Evolutionary conservation across 1,140 invertebrate species (phyloP).

Genomic region (Sarcophaga bullata): DNA sequence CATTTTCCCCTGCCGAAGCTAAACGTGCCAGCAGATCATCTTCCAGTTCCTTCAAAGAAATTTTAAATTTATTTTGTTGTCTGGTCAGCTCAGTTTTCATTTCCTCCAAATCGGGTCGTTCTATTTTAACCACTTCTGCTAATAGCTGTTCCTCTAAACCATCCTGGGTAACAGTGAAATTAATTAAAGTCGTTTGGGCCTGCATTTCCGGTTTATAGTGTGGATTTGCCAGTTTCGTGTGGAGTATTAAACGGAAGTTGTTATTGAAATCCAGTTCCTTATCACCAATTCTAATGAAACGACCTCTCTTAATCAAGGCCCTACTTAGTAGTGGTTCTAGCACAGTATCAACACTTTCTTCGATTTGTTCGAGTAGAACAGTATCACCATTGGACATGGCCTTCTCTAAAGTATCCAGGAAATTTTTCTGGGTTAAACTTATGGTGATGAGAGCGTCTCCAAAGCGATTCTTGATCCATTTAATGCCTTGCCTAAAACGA

Average conservation of each 20-base stretch:
- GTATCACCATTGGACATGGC: slow-evolving; percentile 80
- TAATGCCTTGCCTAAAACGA: slow-evolving; percentile 80
- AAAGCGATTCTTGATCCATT: slow-evolving; percentile 94
- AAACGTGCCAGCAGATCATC: slow-evolving; percentile 87
- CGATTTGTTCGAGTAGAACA: slow-evolving; percentile 91
- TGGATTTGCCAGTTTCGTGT: slow-evolving; percentile 94
- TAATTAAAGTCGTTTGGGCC: slow-evolving; percentile 94
- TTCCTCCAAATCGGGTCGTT: slow-evolving; percentile 90
- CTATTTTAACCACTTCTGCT: slow-evolving; percentile 93
- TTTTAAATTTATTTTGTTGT: slow-evolving; percentile 96
- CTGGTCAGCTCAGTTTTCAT: slow-evolving; percentile 82
- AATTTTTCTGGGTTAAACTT: slow-evolving; percentile 83
- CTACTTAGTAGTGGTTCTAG: slow-evolving; percentile 89
- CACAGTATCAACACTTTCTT: slow-evolving; percentile 89
- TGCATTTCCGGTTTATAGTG: slow-evolving; percentile 98
- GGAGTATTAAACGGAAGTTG: slow-evolving; percentile 87
- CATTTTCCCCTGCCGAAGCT: slow-evolving; percentile 89
- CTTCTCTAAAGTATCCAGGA: slow-evolving; percentile 85
- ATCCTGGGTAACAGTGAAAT: slow-evolving; percentile 94
- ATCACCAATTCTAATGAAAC: slow-evolving; percentile 83
- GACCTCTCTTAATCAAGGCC: slow-evolving; percentile 87
- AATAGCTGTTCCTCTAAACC: slow-evolving; percentile 94
- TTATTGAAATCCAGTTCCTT: slow-evolving; percentile 91
- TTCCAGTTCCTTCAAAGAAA: slow-evolving; percentile 89
- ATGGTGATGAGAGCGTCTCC: slow-evolving; percentile 79